Conservation (phyloP, 2,888 invertebrate species). For the Coelogynopora nodosa region DNA sequence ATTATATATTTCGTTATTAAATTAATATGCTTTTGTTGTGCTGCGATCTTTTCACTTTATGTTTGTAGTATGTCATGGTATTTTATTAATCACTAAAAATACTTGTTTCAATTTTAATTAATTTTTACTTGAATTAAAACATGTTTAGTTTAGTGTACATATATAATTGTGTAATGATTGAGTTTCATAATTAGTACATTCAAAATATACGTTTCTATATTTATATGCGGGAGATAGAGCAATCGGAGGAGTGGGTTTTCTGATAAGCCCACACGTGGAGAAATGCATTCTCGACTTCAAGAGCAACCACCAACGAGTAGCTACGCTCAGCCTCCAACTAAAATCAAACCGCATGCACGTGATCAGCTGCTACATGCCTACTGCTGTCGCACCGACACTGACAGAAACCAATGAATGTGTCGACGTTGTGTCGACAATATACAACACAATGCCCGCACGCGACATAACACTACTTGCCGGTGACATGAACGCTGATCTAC, state of each 20-base stretch:
- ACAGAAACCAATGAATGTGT: conserved; percentile 23
- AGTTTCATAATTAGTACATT: too few relatives aligned
- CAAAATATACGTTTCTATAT: too few relatives aligned
- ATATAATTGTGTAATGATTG: too few relatives aligned
- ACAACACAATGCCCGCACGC: conserved; percentile 21
- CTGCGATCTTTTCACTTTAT: too few relatives aligned
- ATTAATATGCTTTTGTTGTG: too few relatives aligned
- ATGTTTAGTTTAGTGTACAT: too few relatives aligned
- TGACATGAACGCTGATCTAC: conserved; percentile 31
- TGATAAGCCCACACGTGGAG: neutral
- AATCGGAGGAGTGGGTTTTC: neutral
- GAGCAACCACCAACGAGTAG: conserved; percentile 16
- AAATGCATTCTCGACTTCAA: neutral
- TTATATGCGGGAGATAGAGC: neutral
- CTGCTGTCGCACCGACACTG: conserved; percentile 15
- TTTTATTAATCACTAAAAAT: too few relatives aligned
- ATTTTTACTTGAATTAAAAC: too few relatives aligned
- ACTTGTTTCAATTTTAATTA: too few relatives aligned
- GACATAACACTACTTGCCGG: conserved; percentile 17
- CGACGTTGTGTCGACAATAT: conserved; percentile 18
- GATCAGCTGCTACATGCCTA: conserved; percentile 28
- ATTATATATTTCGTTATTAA: too few relatives aligned
- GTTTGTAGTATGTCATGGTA: too few relatives aligned
- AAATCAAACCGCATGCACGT: conserved; percentile 30
- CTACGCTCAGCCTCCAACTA: conserved; percentile 28